These are phyloP conservation scores for Ondatra zibethicus DNA, from an alignment of 2,113 vertebrate species.

Conservation along the genomic window DNA sequence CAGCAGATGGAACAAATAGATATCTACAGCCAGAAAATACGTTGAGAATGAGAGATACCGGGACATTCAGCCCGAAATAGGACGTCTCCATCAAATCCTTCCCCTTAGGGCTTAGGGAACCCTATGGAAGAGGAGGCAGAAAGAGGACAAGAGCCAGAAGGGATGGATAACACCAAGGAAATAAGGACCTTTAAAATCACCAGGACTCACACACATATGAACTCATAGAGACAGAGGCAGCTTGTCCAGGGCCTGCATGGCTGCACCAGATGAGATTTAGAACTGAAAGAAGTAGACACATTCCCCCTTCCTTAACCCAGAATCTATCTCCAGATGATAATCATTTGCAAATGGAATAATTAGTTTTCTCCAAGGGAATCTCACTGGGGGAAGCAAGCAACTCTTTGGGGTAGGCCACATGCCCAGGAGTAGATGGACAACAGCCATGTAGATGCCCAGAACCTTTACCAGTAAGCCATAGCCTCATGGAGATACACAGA, in stretches of 20 bases:
- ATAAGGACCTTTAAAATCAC: neutral
- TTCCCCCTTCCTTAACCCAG: neutral
- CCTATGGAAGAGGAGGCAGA: neutral
- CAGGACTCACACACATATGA: neutral
- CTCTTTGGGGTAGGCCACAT: neutral
- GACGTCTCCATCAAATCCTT: neutral
- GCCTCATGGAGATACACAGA: too few relatives aligned
- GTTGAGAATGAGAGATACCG: neutral
- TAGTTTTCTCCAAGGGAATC: neutral
- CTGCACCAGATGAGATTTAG: too few relatives aligned
- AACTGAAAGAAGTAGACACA: neutral
- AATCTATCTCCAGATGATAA: neutral
- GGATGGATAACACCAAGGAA: neutral
- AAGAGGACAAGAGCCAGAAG: neutral
- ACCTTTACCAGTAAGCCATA: too few relatives aligned
- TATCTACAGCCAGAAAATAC: neutral
- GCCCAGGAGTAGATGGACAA: neutral
- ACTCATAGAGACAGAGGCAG: neutral
- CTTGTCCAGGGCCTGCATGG: neutral
- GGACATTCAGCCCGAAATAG: neutral
- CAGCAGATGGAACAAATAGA: neutral
- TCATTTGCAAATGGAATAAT: neutral
- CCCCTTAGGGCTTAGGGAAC: neutral
- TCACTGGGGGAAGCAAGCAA: neutral
- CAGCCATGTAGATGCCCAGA: neutral